phyloP scores from a whole-genome alignment of 2,113 vertebrate genomes.

The Lathamus discolor region DNA sequence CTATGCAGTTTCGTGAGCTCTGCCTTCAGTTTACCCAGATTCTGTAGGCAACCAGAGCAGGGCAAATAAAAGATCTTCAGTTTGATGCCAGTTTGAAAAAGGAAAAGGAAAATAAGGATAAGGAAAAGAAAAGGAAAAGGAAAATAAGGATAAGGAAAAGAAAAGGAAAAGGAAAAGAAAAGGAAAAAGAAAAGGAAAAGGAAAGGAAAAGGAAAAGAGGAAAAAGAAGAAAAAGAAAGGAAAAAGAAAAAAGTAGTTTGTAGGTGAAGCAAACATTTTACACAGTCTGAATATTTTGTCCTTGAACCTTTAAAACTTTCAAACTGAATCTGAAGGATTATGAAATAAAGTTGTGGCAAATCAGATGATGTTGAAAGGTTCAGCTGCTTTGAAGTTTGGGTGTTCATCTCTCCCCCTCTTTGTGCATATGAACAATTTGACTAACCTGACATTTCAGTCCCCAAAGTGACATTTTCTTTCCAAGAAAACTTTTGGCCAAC shows the following conservation, averaged over 20 bases:
- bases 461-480: background rate
- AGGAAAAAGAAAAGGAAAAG: background rate
- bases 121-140: background rate
- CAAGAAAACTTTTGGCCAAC: background rate
- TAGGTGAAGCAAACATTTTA: background rate
- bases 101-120: background rate
- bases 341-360: background rate
- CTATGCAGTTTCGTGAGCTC: background rate
- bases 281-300: background rate
- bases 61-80: background rate
- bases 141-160: background rate
- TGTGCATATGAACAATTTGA: background rate
- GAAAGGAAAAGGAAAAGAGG: background rate
- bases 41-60: background rate
- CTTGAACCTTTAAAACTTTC: background rate
- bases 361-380: background rate
- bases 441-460: constrained; percentile 1
- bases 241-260: background rate
- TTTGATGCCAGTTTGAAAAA: background rate
- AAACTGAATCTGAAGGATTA: background rate
- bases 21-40: background rate
- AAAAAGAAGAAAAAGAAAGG: too few species aligned
- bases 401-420: background rate
- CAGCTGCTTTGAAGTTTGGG: background rate
- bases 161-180: background rate